Evolutionary conservation across 2,888 invertebrate species (phyloP), one percentile per base, ranked within the genome.

Genomic region (Agapostemon virescens): DNA sequence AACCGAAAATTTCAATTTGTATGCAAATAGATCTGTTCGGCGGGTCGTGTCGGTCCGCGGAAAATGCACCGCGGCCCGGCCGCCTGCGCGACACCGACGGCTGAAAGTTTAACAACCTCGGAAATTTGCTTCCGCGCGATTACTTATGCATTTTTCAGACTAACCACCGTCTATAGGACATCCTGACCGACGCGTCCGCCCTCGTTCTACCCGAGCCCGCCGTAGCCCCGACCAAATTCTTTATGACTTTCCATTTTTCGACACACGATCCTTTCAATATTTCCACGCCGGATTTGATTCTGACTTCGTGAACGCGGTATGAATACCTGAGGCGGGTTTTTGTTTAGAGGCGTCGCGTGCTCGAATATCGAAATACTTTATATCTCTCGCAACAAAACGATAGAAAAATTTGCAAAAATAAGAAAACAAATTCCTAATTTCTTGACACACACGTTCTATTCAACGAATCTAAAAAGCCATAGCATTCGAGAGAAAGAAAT

Each of bases 1-100:
- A 74, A 71, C 68, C 71, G 67, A 68, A 79, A 75, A 79, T 81
- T 81, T 81, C 71, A 68, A 79, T 81, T 74, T 75, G 70, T 71
- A 71, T 75, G 70, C 70, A 81, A 79, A 81, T 71, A 74, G 74
- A 68, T 67, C 58, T 58, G 49, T 79, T 67, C 52, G 52, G 30
- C 30, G 40, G 52, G 68, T 52, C 64, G 63, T 26, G 38, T 58
- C 67, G 55, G 71, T 33, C 58, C 74, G 64, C 38, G 61, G 52
- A 79, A 74, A 74, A 71, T 69, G 74, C 42, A 26, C 17, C 38
- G 36, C 23, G 15, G 1, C 23, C 20, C 17, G 63, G 6, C 36
- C 26, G 49, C 33, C 17, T 40, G 20, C 40, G 3, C 40, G 58
- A 49, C 55, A 20, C 11, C 49, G 26, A 13, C 61, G 3, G 2